These are phyloP conservation scores for Drosophila willistoni DNA, from an alignment of 1,140 invertebrate genomes.

Conservation along the genomic window DNA sequence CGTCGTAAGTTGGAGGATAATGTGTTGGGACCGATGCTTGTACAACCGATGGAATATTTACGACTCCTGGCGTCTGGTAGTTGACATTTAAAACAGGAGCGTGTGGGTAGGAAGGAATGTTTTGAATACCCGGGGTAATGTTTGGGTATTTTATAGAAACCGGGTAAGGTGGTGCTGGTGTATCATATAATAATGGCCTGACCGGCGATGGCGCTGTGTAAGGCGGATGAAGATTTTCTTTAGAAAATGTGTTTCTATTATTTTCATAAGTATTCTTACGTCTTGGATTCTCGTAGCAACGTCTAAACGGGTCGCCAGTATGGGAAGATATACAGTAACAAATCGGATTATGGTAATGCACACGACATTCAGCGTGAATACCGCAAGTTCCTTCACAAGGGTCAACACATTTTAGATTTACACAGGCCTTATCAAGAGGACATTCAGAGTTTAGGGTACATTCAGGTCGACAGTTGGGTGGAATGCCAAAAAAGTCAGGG, in stretches of 20 bases:
- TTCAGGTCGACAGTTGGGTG: constrained; percentile 90
- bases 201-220: constrained; percentile 27
- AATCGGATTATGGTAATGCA: constrained; percentile 88
- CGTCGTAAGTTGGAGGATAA: constrained; percentile 18
- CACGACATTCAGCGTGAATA: constrained; percentile 87
- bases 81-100: constrained; percentile 52
- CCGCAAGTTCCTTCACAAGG: constrained; percentile 91
- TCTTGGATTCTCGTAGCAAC: constrained; percentile 84
- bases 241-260: background rate
- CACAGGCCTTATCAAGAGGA: constrained; percentile 86
- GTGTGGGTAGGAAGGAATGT: constrained; percentile 24
- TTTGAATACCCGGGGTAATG: constrained; percentile 19
- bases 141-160: constrained; percentile 36
- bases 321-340: constrained; percentile 91
- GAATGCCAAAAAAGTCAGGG: constrained; percentile 88
- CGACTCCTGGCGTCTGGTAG: constrained; percentile 85
- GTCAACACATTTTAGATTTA: constrained; percentile 88
- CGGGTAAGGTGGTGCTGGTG: constrained; percentile 64
- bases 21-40: background rate
- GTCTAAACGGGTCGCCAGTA: constrained; percentile 87
- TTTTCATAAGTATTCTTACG: constrained; percentile 53
- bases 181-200: constrained; percentile 54
- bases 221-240: constrained; percentile 15
- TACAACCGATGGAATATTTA: constrained; percentile 79
- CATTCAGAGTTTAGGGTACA: constrained; percentile 91